Conservation (phyloP, 2,113 vertebrate species). For the Acanthisitta chloris region DNA sequence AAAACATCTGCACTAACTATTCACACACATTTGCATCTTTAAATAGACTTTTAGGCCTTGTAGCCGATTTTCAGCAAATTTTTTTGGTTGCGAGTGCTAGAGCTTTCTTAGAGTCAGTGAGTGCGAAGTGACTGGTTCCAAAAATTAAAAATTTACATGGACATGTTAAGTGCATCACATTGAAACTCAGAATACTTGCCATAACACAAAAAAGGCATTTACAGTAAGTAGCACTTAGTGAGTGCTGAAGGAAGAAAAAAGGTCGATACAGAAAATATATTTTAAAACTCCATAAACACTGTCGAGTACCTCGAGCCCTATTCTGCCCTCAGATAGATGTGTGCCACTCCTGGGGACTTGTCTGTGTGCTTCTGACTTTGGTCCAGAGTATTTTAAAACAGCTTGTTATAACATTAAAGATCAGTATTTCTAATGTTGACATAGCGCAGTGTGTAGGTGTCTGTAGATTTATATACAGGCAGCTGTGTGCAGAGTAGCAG, state of each 20-base stretch:
- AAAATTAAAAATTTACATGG: slow-evolving; percentile 77
- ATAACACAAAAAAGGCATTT: slow-evolving; percentile 73
- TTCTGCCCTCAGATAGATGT: background rate
- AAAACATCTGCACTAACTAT: slow-evolving; percentile 77
- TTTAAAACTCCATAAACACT: slow-evolving; percentile 32
- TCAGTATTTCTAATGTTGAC: background rate
- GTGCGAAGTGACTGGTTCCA: slow-evolving; percentile 73
- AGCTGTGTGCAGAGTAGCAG: background rate
- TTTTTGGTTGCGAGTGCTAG: slow-evolving; percentile 19
- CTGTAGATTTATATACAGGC: background rate
- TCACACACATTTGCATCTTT: slow-evolving; percentile 78
- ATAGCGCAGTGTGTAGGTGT: background rate
- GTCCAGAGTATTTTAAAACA: slow-evolving; percentile 25
- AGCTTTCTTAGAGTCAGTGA: slow-evolving; percentile 48
- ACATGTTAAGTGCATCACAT: slow-evolving; percentile 71
- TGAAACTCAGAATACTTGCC: slow-evolving; percentile 67
- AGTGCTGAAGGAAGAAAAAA: background rate
- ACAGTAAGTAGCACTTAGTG: slow-evolving; percentile 69
- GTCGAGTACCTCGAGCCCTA: background rate
- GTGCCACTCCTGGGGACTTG: background rate
- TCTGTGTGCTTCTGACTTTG: background rate
- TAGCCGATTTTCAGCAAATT: slow-evolving; percentile 63
- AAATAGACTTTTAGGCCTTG: slow-evolving; percentile 71
- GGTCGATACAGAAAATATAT: slow-evolving; percentile 32
- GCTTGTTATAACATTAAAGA: background rate